Base-by-base conservation (phyloP, 2,888 invertebrate species). In the Mythimna lalbum region DNA sequence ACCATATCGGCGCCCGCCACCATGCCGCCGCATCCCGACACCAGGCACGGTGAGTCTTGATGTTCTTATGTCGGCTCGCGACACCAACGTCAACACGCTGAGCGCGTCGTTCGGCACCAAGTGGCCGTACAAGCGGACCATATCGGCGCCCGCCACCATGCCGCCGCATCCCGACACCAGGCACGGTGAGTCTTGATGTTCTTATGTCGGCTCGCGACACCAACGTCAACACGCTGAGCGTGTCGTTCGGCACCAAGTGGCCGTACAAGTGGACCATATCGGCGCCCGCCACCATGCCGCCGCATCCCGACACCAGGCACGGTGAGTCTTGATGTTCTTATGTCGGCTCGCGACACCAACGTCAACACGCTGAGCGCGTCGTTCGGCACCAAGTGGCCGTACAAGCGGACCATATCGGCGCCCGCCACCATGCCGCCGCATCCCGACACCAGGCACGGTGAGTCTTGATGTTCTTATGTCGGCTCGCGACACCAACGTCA, bases 181-280 rank as follows among this genome's bases (percentile, higher is more conserved):
- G 0, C 84, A 84, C 7, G 76, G 76, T 72, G 0, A 68, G 55
- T 19, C 5, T 1, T 21, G 0, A 49, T n/a, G n/a, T n/a, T n/a
- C n/a, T n/a, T n/a, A n/a, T 97, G 86, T 97, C 97, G 0, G 87
- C 88, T 6, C 81, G 89, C 0, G 89, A 83, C 62, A 55, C 95
- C 78, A 74, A 81, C 78, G 88, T 86, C 64, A 88, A 98, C 93
- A 98, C 99, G 0, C 94, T 99, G 65, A 98, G 98, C 90, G 98
- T 98, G 36, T 98, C 98, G 86, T 97, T 99, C 88, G 98, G 98
- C 68, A 97, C 98, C 60, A 99, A 99, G 95, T 99, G 99, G 97
- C 99, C 99, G 0, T 99, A 99, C 94, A 98, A 99, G 93, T 95
- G 99, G 75, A 99, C 99, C 61, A 98, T 99, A 97, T 99, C 99